phyloP scores from a whole-genome alignment of 2,888 invertebrate genomes.

The Panopea generosa region DNA sequence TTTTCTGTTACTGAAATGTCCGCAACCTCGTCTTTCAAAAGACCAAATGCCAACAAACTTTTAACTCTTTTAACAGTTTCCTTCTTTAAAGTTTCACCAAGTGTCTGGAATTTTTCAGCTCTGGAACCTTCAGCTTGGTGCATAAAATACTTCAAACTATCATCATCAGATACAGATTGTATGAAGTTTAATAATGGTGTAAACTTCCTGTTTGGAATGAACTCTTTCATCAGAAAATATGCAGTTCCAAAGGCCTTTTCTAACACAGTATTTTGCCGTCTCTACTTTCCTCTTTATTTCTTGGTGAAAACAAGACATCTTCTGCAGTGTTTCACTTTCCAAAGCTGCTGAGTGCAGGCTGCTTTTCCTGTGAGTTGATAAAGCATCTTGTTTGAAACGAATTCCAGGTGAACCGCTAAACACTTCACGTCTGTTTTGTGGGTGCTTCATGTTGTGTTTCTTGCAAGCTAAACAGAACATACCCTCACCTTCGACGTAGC shows the following conservation, averaged over 20 bases:
- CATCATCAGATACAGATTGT: conserved; percentile 25
- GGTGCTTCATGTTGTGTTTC: conserved; percentile 28
- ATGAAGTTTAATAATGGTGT: conserved; percentile 25
- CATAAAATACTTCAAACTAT: conserved; percentile 34
- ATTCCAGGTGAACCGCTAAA: conserved; percentile 18
- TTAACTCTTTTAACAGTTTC: conserved; percentile 14
- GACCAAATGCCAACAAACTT: conserved; percentile 18
- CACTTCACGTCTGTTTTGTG: conserved; percentile 13
- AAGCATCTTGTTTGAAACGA: conserved; percentile 17
- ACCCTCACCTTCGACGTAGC: conserved; percentile 22
- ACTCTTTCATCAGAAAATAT: conserved; percentile 46
- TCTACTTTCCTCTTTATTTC: conserved; percentile 18
- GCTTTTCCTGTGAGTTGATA: background rate
- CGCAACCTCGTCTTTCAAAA: conserved; percentile 37
- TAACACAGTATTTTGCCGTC: conserved; percentile 12
- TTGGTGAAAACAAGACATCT: conserved; percentile 20
- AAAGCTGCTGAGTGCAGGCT: background rate
- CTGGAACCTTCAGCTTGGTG: conserved; percentile 31
- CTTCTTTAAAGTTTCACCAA: conserved; percentile 22
- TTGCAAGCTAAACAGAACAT: conserved; percentile 28
- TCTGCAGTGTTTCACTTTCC: conserved; percentile 18
- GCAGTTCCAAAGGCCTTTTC: conserved; percentile 21
- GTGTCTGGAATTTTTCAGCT: conserved; percentile 28
- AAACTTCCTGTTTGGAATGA: conserved; percentile 25
- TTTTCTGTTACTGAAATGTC: conserved; percentile 39